phyloP scores from a whole-genome alignment of 2,888 invertebrate genomes.

The Balanococcus diminutus region DNA sequence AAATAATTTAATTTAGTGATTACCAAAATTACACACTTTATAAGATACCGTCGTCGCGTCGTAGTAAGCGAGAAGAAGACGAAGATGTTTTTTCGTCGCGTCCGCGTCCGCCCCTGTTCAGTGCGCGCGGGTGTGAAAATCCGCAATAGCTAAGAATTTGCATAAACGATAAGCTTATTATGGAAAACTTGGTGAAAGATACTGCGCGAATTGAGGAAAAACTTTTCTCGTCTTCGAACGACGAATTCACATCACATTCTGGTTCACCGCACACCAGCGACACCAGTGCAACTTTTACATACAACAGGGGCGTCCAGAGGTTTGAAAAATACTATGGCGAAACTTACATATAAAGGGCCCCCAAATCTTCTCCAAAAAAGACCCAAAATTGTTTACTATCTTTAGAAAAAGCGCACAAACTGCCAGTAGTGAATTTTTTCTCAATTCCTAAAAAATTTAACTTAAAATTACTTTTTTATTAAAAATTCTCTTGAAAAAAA shows the following conservation, averaged over 20 bases:
- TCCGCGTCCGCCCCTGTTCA: background rate
- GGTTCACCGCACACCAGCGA: background rate
- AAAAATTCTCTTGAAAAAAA: no score
- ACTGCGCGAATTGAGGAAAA: background rate
- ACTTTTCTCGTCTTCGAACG: background rate
- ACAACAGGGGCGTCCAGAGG: no score
- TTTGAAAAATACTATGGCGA: no score
- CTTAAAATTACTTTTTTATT: no score
- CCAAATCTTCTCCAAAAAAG: no score
- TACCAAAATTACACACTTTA: constrained; percentile 19
- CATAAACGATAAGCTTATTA: constrained; percentile 29
- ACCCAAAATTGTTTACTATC: no score
- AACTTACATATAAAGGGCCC: no score
- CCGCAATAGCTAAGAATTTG: background rate
- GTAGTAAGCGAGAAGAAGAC: background rate
- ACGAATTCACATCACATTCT: background rate
- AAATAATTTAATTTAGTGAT: constrained; percentile 44
- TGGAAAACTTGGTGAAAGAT: background rate
- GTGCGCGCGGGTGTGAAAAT: background rate
- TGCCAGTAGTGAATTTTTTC: no score
- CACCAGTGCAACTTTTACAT: background rate
- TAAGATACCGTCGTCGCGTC: background rate
- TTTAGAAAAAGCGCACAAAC: no score
- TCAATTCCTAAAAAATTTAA: no score
- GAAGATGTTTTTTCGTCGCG: background rate